Percentiles rank a stretch among this genome's conserved stretches.
phyloP scores from a whole-genome alignment of 2,797 vertebrate genomes.

The Eulemur mongoz region DNA sequence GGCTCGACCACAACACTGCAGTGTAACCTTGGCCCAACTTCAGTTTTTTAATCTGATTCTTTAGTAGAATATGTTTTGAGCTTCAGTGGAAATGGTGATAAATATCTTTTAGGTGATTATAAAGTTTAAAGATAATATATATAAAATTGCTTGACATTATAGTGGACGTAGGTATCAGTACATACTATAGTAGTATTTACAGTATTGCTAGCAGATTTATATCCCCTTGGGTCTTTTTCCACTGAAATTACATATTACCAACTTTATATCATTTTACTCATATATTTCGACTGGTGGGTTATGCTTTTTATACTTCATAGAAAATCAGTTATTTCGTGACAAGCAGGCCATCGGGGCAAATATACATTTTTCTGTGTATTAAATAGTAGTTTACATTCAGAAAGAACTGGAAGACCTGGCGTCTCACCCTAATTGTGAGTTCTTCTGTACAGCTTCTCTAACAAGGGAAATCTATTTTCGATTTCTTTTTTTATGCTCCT shows the following conservation, averaged over 20 bases:
- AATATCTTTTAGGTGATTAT: background rate
- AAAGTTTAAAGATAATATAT: slow-evolving; percentile 4
- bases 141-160: background rate
- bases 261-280: background rate
- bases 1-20: background rate
- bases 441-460: background rate
- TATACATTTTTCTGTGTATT: background rate
- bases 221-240: background rate
- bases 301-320: background rate
- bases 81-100: background rate
- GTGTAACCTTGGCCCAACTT: background rate
- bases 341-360: background rate
- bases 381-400: background rate
- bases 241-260: background rate
- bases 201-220: background rate
- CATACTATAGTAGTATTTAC: background rate
- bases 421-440: background rate
- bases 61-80: background rate
- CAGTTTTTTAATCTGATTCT: background rate
- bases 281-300: background rate
- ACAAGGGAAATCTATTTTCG: background rate
- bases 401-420: background rate
- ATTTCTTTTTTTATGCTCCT: background rate
- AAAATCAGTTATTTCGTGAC: background rate
- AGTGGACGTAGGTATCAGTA: background rate